These are phyloP conservation scores for Rhynchomys soricoides DNA, from an alignment of 2,113 vertebrate genomes.

Conservation along the genomic window DNA sequence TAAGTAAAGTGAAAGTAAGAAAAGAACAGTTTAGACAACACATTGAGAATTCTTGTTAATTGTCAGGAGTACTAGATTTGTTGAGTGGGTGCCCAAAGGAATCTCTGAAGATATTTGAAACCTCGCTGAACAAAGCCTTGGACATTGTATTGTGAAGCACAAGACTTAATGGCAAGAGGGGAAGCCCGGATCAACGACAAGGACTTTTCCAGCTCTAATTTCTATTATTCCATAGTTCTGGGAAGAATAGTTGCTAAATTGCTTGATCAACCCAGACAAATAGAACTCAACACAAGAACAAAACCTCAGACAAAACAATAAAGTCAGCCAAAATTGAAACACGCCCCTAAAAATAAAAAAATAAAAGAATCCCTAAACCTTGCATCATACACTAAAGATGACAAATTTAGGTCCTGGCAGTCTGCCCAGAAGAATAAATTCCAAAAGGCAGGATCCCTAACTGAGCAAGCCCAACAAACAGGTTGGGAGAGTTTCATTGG, in stretches of 20 bases:
- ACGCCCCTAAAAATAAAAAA: constrained; percentile 40
- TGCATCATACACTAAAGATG: constrained; percentile 60
- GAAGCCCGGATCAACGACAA: constrained; percentile 55
- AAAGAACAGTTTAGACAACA: constrained; percentile 63
- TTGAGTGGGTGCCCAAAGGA: constrained; percentile 48
- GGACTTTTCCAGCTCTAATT: constrained; percentile 72
- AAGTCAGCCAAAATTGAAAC: constrained; percentile 72
- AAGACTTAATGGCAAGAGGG: constrained; percentile 52
- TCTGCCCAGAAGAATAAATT: constrained; percentile 70
- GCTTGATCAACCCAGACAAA: constrained; percentile 72
- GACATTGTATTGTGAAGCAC: constrained; percentile 52
- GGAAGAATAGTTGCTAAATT: constrained; percentile 78
- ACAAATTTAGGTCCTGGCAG: constrained; percentile 68
- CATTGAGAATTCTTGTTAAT: constrained; percentile 57
- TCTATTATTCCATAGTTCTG: constrained; percentile 62
- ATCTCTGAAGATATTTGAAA: constrained; percentile 75
- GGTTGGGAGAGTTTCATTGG: constrained; percentile 49
- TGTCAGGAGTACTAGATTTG: constrained; percentile 66
- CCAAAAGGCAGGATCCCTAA: constrained; percentile 59
- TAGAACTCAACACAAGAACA: constrained; percentile 73
- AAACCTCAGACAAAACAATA: constrained; percentile 79
- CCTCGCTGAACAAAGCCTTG: constrained; percentile 64
- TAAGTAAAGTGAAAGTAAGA: constrained; percentile 68
- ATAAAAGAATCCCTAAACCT: constrained; percentile 14
- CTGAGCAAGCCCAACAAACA: constrained; percentile 38